These are phyloP conservation scores for Regulus satrapa DNA, from an alignment of 2,113 vertebrate genomes.

Conservation along the genomic window DNA sequence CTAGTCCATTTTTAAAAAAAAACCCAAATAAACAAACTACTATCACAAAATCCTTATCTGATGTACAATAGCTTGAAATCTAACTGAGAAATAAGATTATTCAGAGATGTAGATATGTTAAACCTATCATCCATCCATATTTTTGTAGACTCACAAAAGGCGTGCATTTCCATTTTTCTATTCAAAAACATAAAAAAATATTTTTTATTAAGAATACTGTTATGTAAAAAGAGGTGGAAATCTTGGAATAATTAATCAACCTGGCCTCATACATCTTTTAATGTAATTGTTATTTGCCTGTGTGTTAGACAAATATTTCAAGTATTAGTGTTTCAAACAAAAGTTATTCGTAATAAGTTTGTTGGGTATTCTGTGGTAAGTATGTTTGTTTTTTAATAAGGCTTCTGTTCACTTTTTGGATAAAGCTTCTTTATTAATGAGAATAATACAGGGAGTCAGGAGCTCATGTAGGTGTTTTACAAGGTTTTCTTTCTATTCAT, in stretches of 20 bases:
- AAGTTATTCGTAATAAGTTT: not conserved
- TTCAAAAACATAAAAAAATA: not conserved
- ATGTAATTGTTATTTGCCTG: not conserved
- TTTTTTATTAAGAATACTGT: not conserved
- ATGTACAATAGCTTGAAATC: not conserved
- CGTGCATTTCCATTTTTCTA: not conserved
- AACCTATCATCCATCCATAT: not conserved
- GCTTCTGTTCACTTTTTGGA: not conserved
- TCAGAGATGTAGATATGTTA: not conserved
- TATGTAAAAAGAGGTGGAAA: not conserved
- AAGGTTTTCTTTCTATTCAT: not conserved
- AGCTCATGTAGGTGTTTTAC: not conserved
- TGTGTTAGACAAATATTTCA: not conserved
- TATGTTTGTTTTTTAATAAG: not conserved
- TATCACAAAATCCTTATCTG: rapidly evolving
- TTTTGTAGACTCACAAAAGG: not conserved
- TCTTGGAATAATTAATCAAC: not conserved
- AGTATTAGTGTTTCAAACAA: not conserved
- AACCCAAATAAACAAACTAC: not conserved
- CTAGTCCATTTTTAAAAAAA: not conserved
- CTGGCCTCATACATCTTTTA: not conserved
- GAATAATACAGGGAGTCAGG: not conserved
- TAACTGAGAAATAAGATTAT: not conserved
- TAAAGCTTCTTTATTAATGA: not conserved
- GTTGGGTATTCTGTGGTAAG: not conserved